Conservation (phyloP, 2,113 vertebrate species). For the Oncorhynchus masou region DNA sequence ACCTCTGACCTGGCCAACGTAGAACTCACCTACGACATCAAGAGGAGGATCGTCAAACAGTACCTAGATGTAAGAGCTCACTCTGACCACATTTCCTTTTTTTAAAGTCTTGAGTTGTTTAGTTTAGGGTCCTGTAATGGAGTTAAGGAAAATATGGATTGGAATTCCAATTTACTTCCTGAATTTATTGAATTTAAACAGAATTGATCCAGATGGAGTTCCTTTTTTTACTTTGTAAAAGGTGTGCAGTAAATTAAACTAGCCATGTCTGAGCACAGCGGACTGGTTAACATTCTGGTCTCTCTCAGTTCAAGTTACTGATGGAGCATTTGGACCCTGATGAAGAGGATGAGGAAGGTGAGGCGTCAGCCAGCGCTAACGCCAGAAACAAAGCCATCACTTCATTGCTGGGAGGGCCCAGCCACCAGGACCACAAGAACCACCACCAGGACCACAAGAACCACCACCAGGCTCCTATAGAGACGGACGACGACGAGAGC, state of each 20-base stretch:
- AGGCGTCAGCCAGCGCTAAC: slow-evolving; percentile 93
- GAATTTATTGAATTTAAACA: background rate
- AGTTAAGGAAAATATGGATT: background rate
- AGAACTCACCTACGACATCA: slow-evolving; percentile 87
- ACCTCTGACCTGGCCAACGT: slow-evolving; percentile 86
- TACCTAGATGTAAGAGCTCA: slow-evolving; percentile 89
- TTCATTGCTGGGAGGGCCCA: slow-evolving; percentile 89
- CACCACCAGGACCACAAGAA: background rate
- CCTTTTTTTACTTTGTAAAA: background rate
- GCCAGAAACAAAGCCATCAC: slow-evolving; percentile 98
- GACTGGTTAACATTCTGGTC: background rate
- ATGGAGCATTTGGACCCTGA: slow-evolving; percentile 98
- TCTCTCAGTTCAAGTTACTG: slow-evolving; percentile 88
- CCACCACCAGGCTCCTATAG: slow-evolving; percentile 36
- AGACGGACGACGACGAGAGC: slow-evolving; percentile 96
- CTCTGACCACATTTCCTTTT: background rate
- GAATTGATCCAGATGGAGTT: background rate
- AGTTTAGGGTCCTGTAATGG: background rate
- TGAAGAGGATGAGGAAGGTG: slow-evolving; percentile 96
- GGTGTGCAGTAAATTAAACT: background rate
- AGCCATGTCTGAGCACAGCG: background rate
- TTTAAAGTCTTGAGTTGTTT: background rate
- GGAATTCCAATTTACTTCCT: background rate
- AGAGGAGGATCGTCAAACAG: slow-evolving; percentile 94
- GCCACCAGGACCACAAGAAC: slow-evolving; percentile 80